Evolutionary conservation across 2,888 invertebrate genomes (phyloP).

Genomic region (Drosophila mimica): DNA sequence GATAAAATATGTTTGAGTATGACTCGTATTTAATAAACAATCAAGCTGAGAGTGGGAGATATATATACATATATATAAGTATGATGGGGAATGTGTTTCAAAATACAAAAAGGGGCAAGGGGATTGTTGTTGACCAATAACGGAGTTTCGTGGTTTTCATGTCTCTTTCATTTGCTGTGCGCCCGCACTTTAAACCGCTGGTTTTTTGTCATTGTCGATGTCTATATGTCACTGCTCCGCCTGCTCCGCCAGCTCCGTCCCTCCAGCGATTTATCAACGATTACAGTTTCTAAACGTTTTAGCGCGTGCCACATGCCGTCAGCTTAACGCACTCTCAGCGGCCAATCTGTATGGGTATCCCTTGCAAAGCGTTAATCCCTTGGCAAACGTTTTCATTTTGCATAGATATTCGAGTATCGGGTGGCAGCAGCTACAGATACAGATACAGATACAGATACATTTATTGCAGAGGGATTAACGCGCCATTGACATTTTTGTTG

Average conservation of each 20-base stretch:
- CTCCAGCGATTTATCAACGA: slow-evolving; percentile 67
- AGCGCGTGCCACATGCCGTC: slow-evolving; percentile 72
- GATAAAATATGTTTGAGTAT: slow-evolving; percentile 58
- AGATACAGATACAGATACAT: slow-evolving; percentile 32
- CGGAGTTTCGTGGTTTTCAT: slow-evolving; percentile 20
- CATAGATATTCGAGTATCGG: slow-evolving; percentile 45
- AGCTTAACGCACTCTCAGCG: slow-evolving; percentile 52
- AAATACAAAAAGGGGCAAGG: slow-evolving; percentile 2
- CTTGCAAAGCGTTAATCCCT: slow-evolving; percentile 56
- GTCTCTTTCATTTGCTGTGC: slow-evolving; percentile 7
- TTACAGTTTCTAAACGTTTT: slow-evolving; percentile 65
- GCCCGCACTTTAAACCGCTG: slow-evolving; percentile 30
- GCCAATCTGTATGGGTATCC: slow-evolving; percentile 28
- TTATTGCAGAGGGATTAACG: slow-evolving; percentile 67
- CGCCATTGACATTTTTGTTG: slow-evolving; percentile 65
- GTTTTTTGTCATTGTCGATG: slow-evolving; percentile 20
- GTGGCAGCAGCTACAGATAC: slow-evolving; percentile 23
- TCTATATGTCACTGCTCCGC: slow-evolving; percentile 14
- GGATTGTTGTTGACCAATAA: slow-evolving; percentile 13
- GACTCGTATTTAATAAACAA: slow-evolving; percentile 56
- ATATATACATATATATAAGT: neutral
- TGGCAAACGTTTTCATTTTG: slow-evolving; percentile 55
- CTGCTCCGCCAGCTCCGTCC: slow-evolving; percentile 8
- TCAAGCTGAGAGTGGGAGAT: slow-evolving; percentile 28
- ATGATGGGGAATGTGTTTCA: slow-evolving; percentile 10